These are phyloP conservation scores for Tenthredo notha DNA, from an alignment of 2,888 invertebrate species.

Conservation along the genomic window DNA sequence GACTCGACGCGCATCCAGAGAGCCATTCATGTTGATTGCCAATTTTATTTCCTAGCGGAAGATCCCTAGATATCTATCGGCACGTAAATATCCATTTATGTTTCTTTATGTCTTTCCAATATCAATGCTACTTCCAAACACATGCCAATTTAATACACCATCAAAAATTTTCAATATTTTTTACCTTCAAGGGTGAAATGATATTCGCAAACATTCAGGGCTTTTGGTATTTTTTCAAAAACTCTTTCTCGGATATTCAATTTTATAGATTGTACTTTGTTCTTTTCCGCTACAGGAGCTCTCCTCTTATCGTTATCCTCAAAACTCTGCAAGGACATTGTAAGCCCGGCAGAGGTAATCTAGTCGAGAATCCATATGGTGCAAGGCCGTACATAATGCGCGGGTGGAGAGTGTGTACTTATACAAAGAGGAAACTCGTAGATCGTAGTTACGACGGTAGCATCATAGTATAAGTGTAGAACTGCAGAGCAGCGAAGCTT, in stretches of 20 bases:
- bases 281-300: not conserved
- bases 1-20: constrained; percentile 36
- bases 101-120: constrained; percentile 42
- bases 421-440: constrained; percentile 48
- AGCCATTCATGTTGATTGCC: constrained; percentile 47
- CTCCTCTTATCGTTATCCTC: constrained; percentile 29
- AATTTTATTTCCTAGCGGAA: constrained; percentile 47
- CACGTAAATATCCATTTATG: constrained; percentile 39
- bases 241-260: not conserved
- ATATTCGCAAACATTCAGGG: not conserved
- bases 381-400: constrained; percentile 42
- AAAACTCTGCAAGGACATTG: constrained; percentile 33
- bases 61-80: constrained; percentile 45
- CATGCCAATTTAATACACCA: constrained; percentile 38
- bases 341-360: constrained; percentile 37
- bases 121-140: constrained; percentile 21
- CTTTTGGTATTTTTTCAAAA: constrained; percentile 4
- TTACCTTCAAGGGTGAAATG: not conserved
- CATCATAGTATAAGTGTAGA: constrained; percentile 36
- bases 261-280: constrained; percentile 32
- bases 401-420: constrained; percentile 41
- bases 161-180: constrained; percentile 12
- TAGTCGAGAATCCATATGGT: constrained; percentile 50
- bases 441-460: constrained; percentile 44
- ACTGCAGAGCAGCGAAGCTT: constrained; percentile 44